phyloP scores from a whole-genome alignment of 2,888 invertebrate genomes.

The Chironomus tentans region DNA sequence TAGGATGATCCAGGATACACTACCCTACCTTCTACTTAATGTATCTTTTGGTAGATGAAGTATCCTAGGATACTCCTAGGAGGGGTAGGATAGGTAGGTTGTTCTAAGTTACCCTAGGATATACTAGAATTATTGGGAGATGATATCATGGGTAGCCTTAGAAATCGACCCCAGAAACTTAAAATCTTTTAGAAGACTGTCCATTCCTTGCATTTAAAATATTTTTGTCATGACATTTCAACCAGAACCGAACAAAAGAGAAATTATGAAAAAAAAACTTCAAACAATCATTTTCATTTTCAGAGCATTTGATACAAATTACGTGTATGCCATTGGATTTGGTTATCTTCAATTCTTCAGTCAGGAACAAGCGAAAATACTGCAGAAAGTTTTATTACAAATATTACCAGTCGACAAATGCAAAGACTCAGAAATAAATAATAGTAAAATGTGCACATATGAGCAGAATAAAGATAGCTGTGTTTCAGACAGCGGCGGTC shows the following conservation, averaged over 20 bases:
- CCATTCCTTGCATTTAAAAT: no score
- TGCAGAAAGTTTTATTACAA: constrained; percentile 45
- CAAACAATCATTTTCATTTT: not conserved
- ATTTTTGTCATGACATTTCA: not conserved
- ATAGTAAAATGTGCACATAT: constrained; percentile 44
- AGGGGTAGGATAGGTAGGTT: no score
- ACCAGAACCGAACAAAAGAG: no score
- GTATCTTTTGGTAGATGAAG: no score
- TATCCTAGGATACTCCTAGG: no score
- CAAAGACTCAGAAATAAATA: constrained; percentile 31
- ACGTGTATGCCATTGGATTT: constrained; percentile 45
- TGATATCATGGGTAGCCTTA: no score
- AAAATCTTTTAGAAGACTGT: no score
- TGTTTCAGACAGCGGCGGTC: constrained; percentile 37
- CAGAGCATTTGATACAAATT: constrained; percentile 28
- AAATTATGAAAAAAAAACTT: not conserved
- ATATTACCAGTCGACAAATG: not conserved
- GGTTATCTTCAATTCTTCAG: constrained; percentile 48
- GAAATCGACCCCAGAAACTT: no score
- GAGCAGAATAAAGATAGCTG: constrained; percentile 45
- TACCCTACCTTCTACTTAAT: no score
- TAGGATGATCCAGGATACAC: no score
- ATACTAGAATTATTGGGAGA: no score
- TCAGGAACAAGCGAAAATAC: constrained; percentile 39
- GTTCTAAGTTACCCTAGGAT: no score